These are phyloP conservation scores for Sphaerophoria rueppellii DNA, from an alignment of 2,888 invertebrate genomes.

Conservation along the genomic window DNA sequence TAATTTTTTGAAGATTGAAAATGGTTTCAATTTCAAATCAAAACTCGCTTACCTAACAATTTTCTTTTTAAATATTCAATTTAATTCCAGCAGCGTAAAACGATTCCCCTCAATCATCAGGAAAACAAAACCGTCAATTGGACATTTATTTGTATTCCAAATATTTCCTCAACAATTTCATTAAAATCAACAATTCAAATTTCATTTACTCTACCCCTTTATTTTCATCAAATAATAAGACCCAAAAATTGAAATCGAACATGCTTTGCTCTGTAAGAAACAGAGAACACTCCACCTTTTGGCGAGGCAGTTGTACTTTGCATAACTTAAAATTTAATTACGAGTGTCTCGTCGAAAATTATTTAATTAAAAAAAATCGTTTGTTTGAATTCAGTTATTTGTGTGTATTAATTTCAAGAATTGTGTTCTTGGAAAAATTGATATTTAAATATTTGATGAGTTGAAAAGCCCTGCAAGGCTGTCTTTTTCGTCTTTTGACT, in stretches of 20 bases:
- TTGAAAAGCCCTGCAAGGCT: not conserved
- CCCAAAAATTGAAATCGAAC: not conserved
- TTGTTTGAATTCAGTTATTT: constrained; percentile 9
- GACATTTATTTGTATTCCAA: no score
- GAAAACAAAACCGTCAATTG: no score
- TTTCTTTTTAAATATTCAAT: no score
- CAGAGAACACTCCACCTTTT: no score
- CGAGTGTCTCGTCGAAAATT: constrained; percentile 5
- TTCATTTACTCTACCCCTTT: not conserved
- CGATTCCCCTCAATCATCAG: no score
- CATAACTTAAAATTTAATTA: not conserved
- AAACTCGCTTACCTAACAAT: no score
- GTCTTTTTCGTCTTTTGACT: not conserved
- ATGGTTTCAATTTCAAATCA: no score
- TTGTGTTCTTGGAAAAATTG: constrained; percentile 1
- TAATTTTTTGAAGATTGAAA: no score
- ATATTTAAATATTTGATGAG: constrained; percentile 16
- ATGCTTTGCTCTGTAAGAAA: not conserved
- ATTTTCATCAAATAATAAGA: not conserved
- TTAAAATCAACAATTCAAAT: not conserved
- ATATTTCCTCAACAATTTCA: no score
- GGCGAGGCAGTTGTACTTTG: no score
- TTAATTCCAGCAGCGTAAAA: no score
- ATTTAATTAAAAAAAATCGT: constrained; percentile 15
- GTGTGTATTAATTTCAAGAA: not conserved